Evolutionary conservation across 2,113 vertebrate species (phyloP).

Genomic region (Oryctolagus cuniculus): DNA sequence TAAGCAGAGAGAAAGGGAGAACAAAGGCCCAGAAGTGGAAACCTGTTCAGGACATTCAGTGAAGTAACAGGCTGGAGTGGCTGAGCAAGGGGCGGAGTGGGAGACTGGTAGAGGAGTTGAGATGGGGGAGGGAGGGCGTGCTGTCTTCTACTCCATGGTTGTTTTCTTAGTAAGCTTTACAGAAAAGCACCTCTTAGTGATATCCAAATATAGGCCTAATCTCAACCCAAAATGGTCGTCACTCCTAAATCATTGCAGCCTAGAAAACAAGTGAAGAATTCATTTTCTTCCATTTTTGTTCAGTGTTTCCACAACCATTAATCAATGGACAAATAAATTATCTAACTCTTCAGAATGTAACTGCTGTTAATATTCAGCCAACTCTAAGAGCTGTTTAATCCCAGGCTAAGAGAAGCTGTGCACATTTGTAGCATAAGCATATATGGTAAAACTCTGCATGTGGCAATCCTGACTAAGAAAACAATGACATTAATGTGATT

Average conservation of each 20-base stretch:
- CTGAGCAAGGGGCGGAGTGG: not conserved
- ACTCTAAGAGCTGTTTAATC: constrained; percentile 65
- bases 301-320: constrained; percentile 72
- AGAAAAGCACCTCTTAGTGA: not conserved
- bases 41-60: not conserved
- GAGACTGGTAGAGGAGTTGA: not conserved
- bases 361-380: constrained; percentile 33
- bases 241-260: constrained; percentile 77
- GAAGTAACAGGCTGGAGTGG: not conserved
- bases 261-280: constrained; percentile 77
- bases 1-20: not conserved
- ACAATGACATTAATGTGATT: not conserved
- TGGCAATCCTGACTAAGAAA: constrained; percentile 37
- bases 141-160: fast-evolving
- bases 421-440: constrained; percentile 11
- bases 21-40: not conserved
- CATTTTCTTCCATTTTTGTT: constrained; percentile 61
- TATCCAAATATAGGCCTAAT: constrained; percentile 84
- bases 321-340: constrained; percentile 13
- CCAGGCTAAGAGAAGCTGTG: constrained; percentile 55
- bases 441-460: not conserved
- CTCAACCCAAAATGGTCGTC: constrained; percentile 70
- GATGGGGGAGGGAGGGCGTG: not conserved
- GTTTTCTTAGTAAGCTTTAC: not conserved
- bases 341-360: constrained; percentile 64